phyloP scores from a whole-genome alignment of 2,888 invertebrate genomes.

The Campoplex nolae region DNA sequence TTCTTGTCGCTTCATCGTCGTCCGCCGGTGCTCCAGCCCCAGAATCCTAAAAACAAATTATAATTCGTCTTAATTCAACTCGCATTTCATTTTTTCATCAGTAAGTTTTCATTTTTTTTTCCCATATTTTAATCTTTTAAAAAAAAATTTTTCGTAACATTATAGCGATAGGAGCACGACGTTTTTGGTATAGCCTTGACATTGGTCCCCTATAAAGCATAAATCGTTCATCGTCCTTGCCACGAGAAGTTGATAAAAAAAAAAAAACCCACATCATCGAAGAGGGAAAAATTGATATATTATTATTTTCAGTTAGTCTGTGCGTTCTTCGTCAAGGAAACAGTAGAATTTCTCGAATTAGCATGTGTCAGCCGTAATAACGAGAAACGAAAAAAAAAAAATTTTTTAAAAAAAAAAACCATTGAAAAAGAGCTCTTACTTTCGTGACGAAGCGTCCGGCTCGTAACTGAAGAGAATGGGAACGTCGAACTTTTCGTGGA shows the following conservation, averaged over 20 bases:
- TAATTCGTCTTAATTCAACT: background rate
- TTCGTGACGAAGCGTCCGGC: constrained; percentile 37
- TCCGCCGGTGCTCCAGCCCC: constrained; percentile 85
- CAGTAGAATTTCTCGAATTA: background rate
- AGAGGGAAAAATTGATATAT: background rate
- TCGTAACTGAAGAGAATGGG: constrained; percentile 65
- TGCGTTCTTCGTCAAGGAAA: background rate
- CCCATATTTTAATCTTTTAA: no score
- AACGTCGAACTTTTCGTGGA: constrained; percentile 65
- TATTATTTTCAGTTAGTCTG: background rate
- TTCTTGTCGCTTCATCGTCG: constrained; percentile 86
- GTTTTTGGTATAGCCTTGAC: no score
- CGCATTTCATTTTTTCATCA: background rate
- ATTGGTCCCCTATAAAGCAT: background rate
- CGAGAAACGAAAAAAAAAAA: background rate
- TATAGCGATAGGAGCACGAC: no score
- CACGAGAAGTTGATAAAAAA: no score
- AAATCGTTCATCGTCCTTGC: no score
- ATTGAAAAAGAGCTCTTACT: constrained; percentile 34
- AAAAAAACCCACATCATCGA: no score
- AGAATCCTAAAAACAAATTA: constrained; percentile 83
- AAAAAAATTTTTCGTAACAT: no score
- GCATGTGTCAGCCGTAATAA: no score
- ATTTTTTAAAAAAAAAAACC: background rate
- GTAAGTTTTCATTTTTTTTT: background rate